phyloP scores from a whole-genome alignment of 1,140 invertebrate genomes.

The Oncopeltus fasciatus region DNA sequence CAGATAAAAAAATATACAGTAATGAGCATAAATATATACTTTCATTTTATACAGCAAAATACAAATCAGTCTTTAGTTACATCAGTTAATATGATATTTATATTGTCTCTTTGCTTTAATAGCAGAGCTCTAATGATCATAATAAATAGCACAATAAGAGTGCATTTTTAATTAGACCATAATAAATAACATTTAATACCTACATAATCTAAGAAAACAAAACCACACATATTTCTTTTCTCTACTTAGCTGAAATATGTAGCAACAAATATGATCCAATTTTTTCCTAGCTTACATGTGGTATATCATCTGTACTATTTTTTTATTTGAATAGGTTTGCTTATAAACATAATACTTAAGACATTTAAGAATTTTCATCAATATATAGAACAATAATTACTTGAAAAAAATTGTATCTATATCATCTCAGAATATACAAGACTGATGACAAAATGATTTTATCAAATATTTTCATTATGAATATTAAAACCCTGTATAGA shows the following conservation, averaged over 20 bases:
- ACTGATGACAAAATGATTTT: too few relatives aligned
- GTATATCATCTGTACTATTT: too few relatives aligned
- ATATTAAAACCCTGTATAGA: too few relatives aligned
- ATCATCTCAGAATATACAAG: too few relatives aligned
- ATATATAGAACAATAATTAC: too few relatives aligned
- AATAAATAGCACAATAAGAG: background rate
- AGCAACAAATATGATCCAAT: background rate
- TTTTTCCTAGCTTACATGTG: too few relatives aligned
- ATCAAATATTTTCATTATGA: too few relatives aligned
- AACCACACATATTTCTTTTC: background rate
- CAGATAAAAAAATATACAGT: slow-evolving; percentile 7
- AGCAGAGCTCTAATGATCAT: background rate
- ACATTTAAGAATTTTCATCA: too few relatives aligned
- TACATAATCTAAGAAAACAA: background rate
- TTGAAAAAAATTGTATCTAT: too few relatives aligned
- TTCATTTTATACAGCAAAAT: slow-evolving; percentile 1
- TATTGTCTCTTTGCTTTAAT: background rate
- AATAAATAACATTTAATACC: background rate
- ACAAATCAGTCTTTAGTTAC: background rate
- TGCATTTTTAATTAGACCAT: background rate
- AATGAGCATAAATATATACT: slow-evolving; percentile 6
- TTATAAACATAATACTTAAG: too few relatives aligned
- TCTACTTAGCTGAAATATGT: background rate
- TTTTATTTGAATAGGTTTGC: too few relatives aligned
- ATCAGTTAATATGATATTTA: background rate